Conservation (phyloP, 2,797 vertebrate species). For the Lutjanus argentimaculatus region DNA sequence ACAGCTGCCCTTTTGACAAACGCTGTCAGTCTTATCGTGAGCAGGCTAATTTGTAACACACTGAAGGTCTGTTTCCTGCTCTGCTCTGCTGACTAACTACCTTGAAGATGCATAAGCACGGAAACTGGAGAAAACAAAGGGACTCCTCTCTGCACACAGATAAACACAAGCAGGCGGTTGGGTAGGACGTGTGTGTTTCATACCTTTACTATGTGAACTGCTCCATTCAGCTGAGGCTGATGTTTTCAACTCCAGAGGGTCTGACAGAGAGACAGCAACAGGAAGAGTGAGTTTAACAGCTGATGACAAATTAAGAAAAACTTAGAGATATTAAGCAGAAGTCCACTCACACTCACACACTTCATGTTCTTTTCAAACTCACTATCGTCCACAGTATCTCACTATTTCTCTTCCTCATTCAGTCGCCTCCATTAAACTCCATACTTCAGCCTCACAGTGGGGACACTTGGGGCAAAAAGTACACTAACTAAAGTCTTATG, state of each 20-base stretch:
- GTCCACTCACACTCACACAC: constrained; percentile 17
- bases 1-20: constrained; percentile 50
- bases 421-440: background rate
- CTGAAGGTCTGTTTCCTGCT: constrained; percentile 34
- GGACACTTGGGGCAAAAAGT: background rate
- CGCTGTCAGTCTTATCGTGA: constrained; percentile 33
- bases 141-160: constrained; percentile 2
- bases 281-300: background rate
- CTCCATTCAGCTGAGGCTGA: constrained; percentile 83
- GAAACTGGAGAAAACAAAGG: constrained; percentile 6
- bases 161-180: background rate
- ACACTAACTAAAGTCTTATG: background rate
- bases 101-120: constrained; percentile 6
- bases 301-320: background rate
- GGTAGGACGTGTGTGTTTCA: background rate
- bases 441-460: constrained; percentile 6
- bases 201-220: constrained; percentile 72
- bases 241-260: constrained; percentile 73
- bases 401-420: background rate
- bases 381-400: background rate
- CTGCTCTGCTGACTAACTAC: constrained; percentile 34
- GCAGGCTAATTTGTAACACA: constrained; percentile 59
- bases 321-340: background rate
- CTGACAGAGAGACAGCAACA: constrained; percentile 54
- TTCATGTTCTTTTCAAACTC: constrained; percentile 10